phyloP scores from a whole-genome alignment of 53 echinoderm and acorn worm species.

The Luidia sarsii region DNA sequence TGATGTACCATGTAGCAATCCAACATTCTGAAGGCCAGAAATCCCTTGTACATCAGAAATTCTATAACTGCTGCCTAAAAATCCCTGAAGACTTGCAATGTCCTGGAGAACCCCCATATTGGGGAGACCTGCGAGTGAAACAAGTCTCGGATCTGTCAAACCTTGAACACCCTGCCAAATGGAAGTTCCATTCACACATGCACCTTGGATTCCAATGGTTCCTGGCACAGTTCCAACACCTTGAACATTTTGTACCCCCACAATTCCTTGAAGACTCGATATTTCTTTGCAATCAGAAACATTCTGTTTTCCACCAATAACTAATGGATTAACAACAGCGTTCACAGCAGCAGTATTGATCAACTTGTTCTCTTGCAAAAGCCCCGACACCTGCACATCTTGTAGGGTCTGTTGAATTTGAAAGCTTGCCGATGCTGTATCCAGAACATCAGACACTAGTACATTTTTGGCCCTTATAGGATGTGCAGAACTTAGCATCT shows the following conservation, averaged over 20 bases:
- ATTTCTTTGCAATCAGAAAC: background rate
- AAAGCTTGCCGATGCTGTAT: constrained; percentile 14
- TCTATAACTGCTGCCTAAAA: background rate
- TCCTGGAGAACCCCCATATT: background rate
- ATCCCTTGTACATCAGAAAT: constrained; percentile 6
- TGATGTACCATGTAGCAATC: background rate
- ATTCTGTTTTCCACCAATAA: background rate
- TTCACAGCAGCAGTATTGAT: constrained; percentile 4
- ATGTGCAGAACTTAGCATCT: background rate
- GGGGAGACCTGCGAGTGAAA: constrained; percentile 21
- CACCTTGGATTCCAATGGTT: constrained; percentile 5
- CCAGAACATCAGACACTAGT: background rate
- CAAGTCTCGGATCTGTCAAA: background rate
- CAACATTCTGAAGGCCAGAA: background rate
- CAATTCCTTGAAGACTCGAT: background rate
- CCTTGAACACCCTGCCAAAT: constrained; percentile 10
- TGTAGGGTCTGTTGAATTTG: constrained; percentile 17
- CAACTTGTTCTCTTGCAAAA: constrained; percentile 28
- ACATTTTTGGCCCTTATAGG: background rate
- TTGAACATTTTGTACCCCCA: constrained; percentile 1
- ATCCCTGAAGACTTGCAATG: background rate
- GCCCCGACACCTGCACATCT: constrained; percentile 1
- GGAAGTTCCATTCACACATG: background rate
- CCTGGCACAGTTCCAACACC: constrained; percentile 9
- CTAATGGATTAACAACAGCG: constrained; percentile 10